Evolutionary conservation across 1,140 invertebrate genomes (phyloP), one percentile per base, ranked within the genome.

Genomic region (Neelides sp.): DNA sequence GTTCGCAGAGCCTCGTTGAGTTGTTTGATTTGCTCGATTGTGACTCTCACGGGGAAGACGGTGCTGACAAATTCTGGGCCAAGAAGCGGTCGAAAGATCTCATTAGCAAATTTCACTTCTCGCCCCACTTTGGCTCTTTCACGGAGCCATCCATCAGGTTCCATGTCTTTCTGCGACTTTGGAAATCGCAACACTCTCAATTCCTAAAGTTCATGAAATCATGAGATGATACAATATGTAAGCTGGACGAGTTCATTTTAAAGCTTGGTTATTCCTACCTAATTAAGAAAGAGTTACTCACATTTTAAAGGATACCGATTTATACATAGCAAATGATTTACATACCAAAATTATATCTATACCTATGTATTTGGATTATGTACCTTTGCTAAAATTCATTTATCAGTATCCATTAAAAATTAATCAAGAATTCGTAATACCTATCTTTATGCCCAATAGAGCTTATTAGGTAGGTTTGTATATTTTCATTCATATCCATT

Each of bases 11-110:
- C 23, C 17, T 54, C 36, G 32, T 66, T 62, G 5, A 66, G 41
- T 32, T 54, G 42, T 3, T 34, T 26, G 35, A 65, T 55, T 48
- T 66, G 62, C 4, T 55, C 40, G 19, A 52, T 28, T 37, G 56
- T 55, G n/a, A 67, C 41, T 22, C 47, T 42, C 19, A 57, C 63
- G 24, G 59, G 55, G 7, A 51, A 43, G 10, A 64, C 62, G 2
- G 57, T 60, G 27, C 63, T 58, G 20, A 68, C 60, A 35, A 63
- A 65, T 17, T 55, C 52, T 2, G 42, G 41, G 12, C 65, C 64
- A 35, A 74, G 61, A 46, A 72, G 64, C 20, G 63, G 64, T 37
- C 63, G 65, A 63, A 73, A 67, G 17, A 72, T 60, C 52, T 63
- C 46, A 30, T 58, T 65, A 44, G 64, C 64, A 59, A 72, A 73